Conservation (phyloP, 2,888 invertebrate genomes). For the Kuschelorhynchus macadamiae region DNA sequence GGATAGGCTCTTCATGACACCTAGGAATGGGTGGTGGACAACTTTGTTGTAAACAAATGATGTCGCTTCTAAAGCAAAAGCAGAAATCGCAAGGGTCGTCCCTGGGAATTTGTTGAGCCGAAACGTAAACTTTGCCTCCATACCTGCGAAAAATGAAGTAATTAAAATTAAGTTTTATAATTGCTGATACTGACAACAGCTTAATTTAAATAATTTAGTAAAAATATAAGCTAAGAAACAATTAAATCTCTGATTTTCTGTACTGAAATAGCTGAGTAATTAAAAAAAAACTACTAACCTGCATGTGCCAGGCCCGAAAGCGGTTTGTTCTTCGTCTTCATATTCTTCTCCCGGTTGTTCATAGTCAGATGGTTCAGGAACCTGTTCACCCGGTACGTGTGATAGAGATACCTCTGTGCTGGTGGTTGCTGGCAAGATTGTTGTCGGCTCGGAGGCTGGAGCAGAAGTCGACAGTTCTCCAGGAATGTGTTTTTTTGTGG, state of each 20-base stretch:
- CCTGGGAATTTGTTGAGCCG: conserved; percentile 94
- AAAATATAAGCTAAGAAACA: no score
- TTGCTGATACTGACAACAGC: no score
- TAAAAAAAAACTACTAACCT: no score
- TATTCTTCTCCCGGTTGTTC: conserved; percentile 73
- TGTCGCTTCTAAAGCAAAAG: conserved; percentile 96
- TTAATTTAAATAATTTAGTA: no score
- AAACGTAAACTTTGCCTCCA: conserved; percentile 92
- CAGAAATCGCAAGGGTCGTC: conserved; percentile 97
- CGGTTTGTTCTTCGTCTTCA: conserved; percentile 81
- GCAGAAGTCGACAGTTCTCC: conserved; percentile 63
- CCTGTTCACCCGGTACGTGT: conserved; percentile 58
- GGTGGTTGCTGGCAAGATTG: conserved; percentile 46
- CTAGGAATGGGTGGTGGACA: conserved; percentile 94
- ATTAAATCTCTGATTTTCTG: no score
- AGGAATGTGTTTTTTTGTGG: conserved; percentile 52
- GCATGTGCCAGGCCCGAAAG: conserved; percentile 91
- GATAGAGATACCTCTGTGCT: conserved; percentile 46
- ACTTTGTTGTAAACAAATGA: conserved; percentile 94
- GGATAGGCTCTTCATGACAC: conserved; percentile 92
- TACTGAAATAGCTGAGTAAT: no score
- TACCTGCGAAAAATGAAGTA: conserved; percentile 79
- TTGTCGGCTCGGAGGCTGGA: conserved; percentile 50
- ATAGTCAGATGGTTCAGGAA: conserved; percentile 64
- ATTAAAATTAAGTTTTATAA: not conserved